Evolutionary conservation across 2,888 invertebrate genomes (phyloP).

Genomic region (Pristionchus maxplancki): DNA sequence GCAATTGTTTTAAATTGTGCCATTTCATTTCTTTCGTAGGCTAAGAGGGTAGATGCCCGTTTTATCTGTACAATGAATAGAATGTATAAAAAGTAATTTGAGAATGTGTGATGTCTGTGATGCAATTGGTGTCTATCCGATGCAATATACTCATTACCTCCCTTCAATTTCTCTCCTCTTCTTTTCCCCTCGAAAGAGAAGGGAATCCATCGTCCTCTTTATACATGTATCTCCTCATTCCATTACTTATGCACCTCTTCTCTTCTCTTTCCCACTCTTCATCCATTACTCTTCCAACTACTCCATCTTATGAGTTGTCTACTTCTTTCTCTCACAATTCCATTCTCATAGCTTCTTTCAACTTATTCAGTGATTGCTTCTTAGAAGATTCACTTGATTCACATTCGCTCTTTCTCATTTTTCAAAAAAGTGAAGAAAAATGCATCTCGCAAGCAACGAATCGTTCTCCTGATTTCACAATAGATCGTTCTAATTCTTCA

Average conservation of each 20-base stretch:
- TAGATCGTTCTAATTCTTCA: too few species aligned
- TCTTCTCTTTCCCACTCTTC: slow-evolving; percentile 19
- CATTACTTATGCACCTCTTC: neutral
- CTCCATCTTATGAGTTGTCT: neutral
- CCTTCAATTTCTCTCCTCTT: neutral
- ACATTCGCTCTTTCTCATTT: neutral
- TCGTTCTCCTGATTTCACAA: too few species aligned
- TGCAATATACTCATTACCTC: neutral
- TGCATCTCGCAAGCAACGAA: too few species aligned
- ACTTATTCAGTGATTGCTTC: neutral
- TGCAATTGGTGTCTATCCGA: neutral
- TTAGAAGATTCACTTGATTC: neutral
- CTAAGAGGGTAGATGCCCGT: neutral
- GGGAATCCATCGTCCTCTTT: neutral
- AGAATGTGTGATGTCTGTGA: neutral
- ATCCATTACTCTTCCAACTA: neutral
- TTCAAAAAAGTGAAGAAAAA: too few species aligned
- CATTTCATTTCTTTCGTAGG: neutral
- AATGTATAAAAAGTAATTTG: neutral
- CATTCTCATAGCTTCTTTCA: neutral
- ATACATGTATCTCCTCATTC: slow-evolving; percentile 19
- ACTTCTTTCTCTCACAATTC: neutral
- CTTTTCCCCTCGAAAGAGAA: neutral
- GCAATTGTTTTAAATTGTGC: neutral
- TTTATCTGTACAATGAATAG: neutral